Evolutionary conservation across 1,140 invertebrate species (phyloP), one percentile per base, ranked within the genome.

Genomic region (Monochamus saltuarius): DNA sequence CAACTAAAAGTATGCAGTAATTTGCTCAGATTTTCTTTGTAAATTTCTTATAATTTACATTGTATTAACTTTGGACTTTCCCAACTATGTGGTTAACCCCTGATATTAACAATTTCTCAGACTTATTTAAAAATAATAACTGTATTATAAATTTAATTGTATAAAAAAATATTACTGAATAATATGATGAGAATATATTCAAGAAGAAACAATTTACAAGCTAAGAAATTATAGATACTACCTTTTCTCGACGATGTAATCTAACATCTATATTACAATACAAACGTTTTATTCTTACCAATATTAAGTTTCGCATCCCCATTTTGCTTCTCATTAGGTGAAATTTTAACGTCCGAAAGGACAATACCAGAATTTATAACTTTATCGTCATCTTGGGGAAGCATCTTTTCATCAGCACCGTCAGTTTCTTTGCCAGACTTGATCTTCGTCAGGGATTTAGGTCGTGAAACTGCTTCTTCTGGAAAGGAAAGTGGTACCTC

Each of bases 251-350:
- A 29, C 22, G 22, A 29, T 29, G 22, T 3, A 29, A 29, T 6
- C 2, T 29, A 6, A 29, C 22, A 29, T 29, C 6, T 29, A 2
- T 6, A 6, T 29, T 29, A 29, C 6, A 29, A 29, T 29, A 3
- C 22, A 29, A 29, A 29, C 22, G 22, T 29, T 29, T 29, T 29
- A 29, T 29, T 29, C 83, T 78, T 79, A 78, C 89, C 86, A 37
- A 94, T 90, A 70, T 94, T 89, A 40, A 94, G 85, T 78, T 92
- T 94, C 0, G 91, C 88, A 73, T 94, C 91, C 1, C 91, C 91
- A 83, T 94, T 94, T 67, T 88, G 80, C 56, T 86, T 83, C 69
- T 87, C 86, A 22, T 78, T 83, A 19, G 81, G 79, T 35, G 86
- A 84, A 63, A 89, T 89, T 76, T 89, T 90, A 1, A 90, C 85